phyloP scores from a whole-genome alignment of 37 sponge, comb jelly and placozoan species.

The Spongilla lacustris region DNA sequence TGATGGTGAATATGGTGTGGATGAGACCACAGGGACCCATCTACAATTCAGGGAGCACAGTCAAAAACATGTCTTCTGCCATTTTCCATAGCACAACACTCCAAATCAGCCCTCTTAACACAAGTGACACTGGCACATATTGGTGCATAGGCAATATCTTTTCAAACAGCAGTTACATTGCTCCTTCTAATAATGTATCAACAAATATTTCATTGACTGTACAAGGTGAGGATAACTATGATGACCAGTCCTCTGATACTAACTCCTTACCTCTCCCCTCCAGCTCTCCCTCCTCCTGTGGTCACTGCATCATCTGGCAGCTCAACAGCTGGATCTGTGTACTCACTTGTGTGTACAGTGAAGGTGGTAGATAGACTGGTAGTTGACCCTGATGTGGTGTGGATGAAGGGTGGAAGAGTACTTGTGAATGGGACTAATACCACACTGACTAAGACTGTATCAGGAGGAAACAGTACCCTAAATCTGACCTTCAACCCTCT shows the following conservation, averaged over 20 bases:
- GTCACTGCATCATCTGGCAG: background rate
- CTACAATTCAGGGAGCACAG: too few species aligned
- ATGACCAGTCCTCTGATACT: background rate
- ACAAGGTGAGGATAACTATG: too few species aligned
- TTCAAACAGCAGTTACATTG: too few species aligned
- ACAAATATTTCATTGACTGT: too few species aligned
- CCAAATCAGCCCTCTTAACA: background rate
- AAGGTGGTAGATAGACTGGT: constrained; percentile 11
- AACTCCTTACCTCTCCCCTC: background rate
- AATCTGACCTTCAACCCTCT: constrained; percentile 21
- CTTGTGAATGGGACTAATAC: background rate
- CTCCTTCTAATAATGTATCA: too few species aligned
- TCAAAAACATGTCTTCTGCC: too few species aligned
- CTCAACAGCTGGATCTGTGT: constrained; percentile 29
- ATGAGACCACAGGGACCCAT: too few species aligned
- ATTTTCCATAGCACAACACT: too few species aligned
- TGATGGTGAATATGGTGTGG: background rate
- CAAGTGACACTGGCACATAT: constrained; percentile 40
- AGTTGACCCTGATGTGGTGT: too few species aligned
- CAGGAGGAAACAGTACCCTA: background rate
- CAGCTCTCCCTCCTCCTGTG: background rate
- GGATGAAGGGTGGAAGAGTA: background rate
- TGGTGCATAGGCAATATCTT: constrained; percentile 8
- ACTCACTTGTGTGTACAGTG: constrained; percentile 26
- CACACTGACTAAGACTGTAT: background rate